These are phyloP conservation scores for Gallirallus australis DNA, from an alignment of 2,797 vertebrate genomes.

Conservation along the genomic window DNA sequence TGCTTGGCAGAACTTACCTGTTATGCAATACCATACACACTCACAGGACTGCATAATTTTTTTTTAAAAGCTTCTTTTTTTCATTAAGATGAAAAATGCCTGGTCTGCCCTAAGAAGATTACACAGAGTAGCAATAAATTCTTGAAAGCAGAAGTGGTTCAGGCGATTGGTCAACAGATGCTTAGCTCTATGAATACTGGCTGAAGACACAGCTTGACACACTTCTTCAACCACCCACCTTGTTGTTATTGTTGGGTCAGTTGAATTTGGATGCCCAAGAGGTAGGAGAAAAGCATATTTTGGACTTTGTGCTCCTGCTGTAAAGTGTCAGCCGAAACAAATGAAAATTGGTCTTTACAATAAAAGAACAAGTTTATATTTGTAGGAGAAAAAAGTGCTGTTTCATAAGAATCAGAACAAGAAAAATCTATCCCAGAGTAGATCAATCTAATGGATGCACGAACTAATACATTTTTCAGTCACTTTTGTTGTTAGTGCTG, in stretches of 20 bases:
- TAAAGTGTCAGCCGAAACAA: neutral
- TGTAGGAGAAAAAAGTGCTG: neutral
- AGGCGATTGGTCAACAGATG: neutral
- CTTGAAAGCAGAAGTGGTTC: neutral
- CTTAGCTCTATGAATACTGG: neutral
- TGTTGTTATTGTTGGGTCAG: neutral
- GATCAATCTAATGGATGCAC: neutral
- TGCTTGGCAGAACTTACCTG: neutral
- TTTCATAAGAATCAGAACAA: neutral
- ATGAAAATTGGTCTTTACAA: neutral
- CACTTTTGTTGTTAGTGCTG: neutral
- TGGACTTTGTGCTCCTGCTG: neutral
- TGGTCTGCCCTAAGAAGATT: neutral
- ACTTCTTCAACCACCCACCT: neutral
- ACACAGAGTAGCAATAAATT: constrained; percentile 7
- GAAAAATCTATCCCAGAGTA: neutral
- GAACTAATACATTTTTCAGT: neutral
- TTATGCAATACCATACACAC: neutral
- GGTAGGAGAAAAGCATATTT: neutral
- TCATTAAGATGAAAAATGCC: constrained; percentile 5
- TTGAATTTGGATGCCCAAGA: constrained; percentile 2
- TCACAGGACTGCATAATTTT: neutral
- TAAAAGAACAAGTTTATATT: neutral
- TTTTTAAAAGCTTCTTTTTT: neutral
- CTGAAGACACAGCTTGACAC: constrained; percentile 1